Evolutionary conservation across 2,797 vertebrate genomes (phyloP).

Genomic region (Labeo calbasu): DNA sequence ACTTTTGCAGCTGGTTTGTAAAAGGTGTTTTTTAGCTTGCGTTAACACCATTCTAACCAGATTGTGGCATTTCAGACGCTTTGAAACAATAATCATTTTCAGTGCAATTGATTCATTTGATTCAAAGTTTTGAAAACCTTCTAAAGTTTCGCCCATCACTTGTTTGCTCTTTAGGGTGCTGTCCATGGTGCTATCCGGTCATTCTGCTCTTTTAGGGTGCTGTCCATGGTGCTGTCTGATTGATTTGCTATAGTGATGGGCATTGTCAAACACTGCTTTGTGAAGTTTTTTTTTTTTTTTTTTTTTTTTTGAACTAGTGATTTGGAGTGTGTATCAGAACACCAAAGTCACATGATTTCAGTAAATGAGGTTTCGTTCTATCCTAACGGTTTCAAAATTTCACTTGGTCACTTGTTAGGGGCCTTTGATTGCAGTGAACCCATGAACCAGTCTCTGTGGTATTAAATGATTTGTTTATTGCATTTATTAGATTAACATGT

Average conservation of each 20-base stretch:
- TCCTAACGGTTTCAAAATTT: not conserved
- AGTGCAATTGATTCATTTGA: not conserved
- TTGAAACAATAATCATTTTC: not conserved
- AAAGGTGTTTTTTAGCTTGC: not conserved
- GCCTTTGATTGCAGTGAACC: not conserved
- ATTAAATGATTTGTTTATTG: not conserved
- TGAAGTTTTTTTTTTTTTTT: too few species aligned
- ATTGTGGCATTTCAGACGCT: not conserved
- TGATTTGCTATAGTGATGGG: too few species aligned
- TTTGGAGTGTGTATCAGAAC: not conserved
- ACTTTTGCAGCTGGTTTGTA: not conserved
- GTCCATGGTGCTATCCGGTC: not conserved
- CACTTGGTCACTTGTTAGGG: not conserved
- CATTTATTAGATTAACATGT: too few species aligned
- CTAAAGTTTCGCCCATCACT: not conserved
- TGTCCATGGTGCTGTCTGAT: not conserved
- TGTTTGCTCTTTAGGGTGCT: not conserved
- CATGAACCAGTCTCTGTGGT: not conserved
- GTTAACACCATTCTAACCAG: not conserved
- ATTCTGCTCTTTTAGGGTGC: not conserved
- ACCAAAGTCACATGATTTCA: not conserved
- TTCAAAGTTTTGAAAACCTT: not conserved
- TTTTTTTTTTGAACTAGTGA: not conserved
- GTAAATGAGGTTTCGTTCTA: not conserved
- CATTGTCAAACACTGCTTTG: not conserved